phyloP scores from a whole-genome alignment of 2,797 vertebrate species.

The Coranthus polyacanthus region DNA sequence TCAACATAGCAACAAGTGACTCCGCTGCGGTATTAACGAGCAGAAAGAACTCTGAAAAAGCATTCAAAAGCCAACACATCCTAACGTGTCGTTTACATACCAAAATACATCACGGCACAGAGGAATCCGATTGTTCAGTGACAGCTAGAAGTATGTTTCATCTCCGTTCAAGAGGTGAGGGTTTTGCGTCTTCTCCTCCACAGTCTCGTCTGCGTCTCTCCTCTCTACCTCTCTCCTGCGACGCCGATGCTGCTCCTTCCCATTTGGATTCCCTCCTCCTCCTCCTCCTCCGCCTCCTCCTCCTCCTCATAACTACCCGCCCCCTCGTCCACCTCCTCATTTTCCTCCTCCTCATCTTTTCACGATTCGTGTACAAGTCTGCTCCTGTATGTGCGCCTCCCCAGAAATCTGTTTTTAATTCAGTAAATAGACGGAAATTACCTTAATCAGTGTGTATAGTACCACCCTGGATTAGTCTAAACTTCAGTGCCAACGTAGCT shows the following conservation, averaged over 20 bases:
- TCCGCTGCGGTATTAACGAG: slow-evolving; percentile 10
- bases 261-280: slow-evolving; percentile 68
- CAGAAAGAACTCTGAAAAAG: background rate
- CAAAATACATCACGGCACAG: slow-evolving; percentile 71
- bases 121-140: slow-evolving; percentile 50
- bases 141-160: slow-evolving; percentile 48
- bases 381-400: slow-evolving; percentile 26
- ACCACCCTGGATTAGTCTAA: slow-evolving; percentile 27
- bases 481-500: slow-evolving; percentile 5
- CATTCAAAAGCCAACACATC: slow-evolving; percentile 1
- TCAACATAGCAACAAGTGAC: slow-evolving; percentile 75
- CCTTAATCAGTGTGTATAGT: slow-evolving; percentile 43
- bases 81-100: slow-evolving; percentile 59
- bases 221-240: slow-evolving; percentile 55
- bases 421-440: slow-evolving; percentile 48
- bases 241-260: slow-evolving; percentile 68
- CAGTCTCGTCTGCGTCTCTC: slow-evolving; percentile 14
- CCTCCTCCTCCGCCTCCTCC: slow-evolving; percentile 22
- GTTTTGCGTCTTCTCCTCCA: slow-evolving; percentile 37
- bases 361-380: slow-evolving; percentile 37
- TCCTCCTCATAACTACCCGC: slow-evolving; percentile 22
- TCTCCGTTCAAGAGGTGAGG: slow-evolving; percentile 38
- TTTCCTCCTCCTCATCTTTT: slow-evolving; percentile 48
- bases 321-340: slow-evolving; percentile 31
- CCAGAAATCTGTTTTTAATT: slow-evolving; percentile 48